Percentiles rank a stretch among this genome's conserved stretches.
Evolutionary conservation across 2,113 vertebrate species (phyloP).

Genomic region (Cepphus grylle): DNA sequence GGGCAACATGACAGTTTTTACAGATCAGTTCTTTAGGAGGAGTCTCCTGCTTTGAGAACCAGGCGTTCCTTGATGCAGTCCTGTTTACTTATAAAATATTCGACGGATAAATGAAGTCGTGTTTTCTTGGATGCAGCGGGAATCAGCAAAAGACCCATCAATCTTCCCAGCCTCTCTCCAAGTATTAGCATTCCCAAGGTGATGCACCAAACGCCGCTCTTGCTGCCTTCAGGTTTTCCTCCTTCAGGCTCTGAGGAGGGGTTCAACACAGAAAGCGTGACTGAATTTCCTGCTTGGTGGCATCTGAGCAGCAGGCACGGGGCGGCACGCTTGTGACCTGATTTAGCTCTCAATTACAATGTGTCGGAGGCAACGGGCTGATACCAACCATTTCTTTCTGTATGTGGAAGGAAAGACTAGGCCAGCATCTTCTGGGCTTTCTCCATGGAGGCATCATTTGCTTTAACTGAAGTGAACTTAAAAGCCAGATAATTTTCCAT

Average conservation of each 20-base stretch:
- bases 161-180: background rate
- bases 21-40: background rate
- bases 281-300: background rate
- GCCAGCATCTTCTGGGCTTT: background rate
- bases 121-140: background rate
- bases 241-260: background rate
- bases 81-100: background rate
- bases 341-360: background rate
- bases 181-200: background rate
- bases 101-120: accelerated
- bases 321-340: background rate
- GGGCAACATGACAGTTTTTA: background rate
- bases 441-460: background rate
- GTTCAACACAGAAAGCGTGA: background rate
- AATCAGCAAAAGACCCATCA: background rate
- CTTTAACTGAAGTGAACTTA: background rate
- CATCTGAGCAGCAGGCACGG: background rate
- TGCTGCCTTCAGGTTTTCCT: background rate
- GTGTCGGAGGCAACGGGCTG: background rate
- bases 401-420: background rate
- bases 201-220: background rate
- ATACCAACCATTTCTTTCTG: background rate
- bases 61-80: background rate
- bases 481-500: background rate
- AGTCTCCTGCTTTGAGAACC: background rate